Conservation (phyloP, 1,140 invertebrate species). For the Drosophila azteca region DNA sequence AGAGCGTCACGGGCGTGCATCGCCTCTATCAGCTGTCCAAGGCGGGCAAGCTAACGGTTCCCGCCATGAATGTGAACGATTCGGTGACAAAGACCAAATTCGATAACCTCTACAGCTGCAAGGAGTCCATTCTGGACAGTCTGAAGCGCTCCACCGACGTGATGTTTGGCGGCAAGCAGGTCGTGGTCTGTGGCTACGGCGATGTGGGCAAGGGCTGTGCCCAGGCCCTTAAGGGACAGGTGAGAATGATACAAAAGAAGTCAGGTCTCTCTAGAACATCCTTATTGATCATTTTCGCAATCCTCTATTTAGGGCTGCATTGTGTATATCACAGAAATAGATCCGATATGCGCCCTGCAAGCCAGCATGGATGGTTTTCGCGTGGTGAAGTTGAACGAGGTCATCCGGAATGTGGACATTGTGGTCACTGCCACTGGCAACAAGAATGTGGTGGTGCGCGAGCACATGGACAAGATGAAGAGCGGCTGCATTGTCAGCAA, state of each 20-base stretch:
- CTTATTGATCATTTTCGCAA: not conserved
- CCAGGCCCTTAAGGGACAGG: slow-evolving; percentile 95
- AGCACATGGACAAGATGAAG: slow-evolving; percentile 99
- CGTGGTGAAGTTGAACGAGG: slow-evolving; percentile 96
- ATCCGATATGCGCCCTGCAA: slow-evolving; percentile 98
- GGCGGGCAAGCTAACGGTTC: slow-evolving; percentile 96
- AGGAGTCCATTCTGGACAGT: slow-evolving; percentile 83
- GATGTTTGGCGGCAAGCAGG: slow-evolving; percentile 99
- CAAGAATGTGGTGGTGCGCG: slow-evolving; percentile 97
- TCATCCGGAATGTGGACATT: slow-evolving; percentile 93
- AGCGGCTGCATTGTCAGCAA: slow-evolving; percentile 98
- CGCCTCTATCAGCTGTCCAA: slow-evolving; percentile 98
- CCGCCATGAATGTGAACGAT: slow-evolving; percentile 99
- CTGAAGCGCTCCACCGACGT: slow-evolving; percentile 88
- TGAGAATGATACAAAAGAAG: not conserved
- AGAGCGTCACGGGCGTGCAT: slow-evolving; percentile 98
- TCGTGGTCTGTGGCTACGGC: slow-evolving; percentile 98
- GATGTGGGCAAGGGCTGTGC: slow-evolving; percentile 99
- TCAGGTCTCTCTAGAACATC: no score
- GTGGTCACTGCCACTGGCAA: slow-evolving; percentile 98
- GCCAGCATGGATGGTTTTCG: slow-evolving; percentile 99
- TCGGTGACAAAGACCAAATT: slow-evolving; percentile 99
- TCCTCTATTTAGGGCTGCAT: slow-evolving; percentile 88
- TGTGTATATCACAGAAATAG: slow-evolving; percentile 98
- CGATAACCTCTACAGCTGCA: slow-evolving; percentile 88